Evolutionary conservation across 2,797 vertebrate species (phyloP), one percentile per base, ranked within the genome.

Genomic region (Phalloptychus januarius): DNA sequence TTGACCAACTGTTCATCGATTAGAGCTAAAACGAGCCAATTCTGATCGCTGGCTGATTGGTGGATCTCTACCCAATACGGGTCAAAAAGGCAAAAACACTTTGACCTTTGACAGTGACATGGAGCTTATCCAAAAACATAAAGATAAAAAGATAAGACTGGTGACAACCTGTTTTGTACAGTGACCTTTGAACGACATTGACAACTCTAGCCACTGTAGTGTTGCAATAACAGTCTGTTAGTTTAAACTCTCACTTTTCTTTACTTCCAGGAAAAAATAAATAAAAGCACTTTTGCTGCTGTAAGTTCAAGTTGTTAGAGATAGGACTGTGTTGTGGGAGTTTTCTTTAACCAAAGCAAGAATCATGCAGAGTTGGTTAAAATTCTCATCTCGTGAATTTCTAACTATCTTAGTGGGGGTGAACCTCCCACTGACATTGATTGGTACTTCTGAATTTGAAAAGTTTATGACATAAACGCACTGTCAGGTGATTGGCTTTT

Each of bases 111-210:
- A 74, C 76, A 10, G 4, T 25, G 54, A 72, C 18, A 56, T 1
- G 6, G 52, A 2, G 69, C n/a, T 58, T 13, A 54, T 58, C 58
- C 46, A 87, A 65, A 74, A 11, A 12, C 52, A 82, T n/a, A 70
- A 75, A 81, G 0, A 61, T 40, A 33, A 18, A 58, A 7, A 84
- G 54, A 76, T 81, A 75, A 42, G 28, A 12, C 63, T 8, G 16
- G 25, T 33, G 75, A 61, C 48, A 80, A 86, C 81, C 54, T 72
- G 69, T 33, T 48, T 18, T 63, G 48, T 25, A 38, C 67, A 20
- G 40, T 65, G 38, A 38, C 45, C 42, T 75, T 45, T 42, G 31
- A 10, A 61, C 28, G 4, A 18, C 15, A 11, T 2, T 20, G 67
- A 45, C 16, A 28, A 28, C 42, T 5, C 25, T 15, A 28, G 65